These are phyloP conservation scores for Aegotheles bennettii DNA, from an alignment of 2,113 vertebrate species.

Conservation along the genomic window DNA sequence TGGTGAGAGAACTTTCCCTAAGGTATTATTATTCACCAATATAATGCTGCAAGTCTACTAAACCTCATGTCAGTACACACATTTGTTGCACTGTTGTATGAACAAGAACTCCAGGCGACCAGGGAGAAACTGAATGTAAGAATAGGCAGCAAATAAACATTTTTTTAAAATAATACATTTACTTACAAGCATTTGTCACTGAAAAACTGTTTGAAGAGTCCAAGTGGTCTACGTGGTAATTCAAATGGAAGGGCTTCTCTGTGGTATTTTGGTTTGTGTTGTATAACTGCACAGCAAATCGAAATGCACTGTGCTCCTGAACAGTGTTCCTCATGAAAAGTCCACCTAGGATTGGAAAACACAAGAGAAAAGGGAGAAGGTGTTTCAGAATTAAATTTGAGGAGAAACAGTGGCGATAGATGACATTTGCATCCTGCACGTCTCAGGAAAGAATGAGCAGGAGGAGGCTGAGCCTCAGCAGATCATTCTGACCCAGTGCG, in stretches of 20 bases:
- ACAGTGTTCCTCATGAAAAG: constrained; percentile 98
- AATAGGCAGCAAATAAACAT: neutral
- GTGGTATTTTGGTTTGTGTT: constrained; percentile 99
- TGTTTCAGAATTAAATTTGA: neutral
- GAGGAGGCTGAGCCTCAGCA: neutral
- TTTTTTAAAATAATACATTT: constrained; percentile 31
- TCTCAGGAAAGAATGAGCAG: neutral
- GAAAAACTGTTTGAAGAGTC: constrained; percentile 99
- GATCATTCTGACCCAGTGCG: neutral
- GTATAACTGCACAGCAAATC: constrained; percentile 98
- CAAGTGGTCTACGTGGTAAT: constrained; percentile 98
- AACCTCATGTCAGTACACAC: neutral
- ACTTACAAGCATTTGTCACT: constrained; percentile 99
- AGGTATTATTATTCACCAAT: neutral
- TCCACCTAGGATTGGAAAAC: constrained; percentile 81
- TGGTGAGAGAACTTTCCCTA: constrained; percentile 43
- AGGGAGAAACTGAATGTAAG: neutral
- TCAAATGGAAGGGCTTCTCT: constrained; percentile 97
- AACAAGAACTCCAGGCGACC: neutral
- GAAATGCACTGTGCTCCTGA: constrained; percentile 98
- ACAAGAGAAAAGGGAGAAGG: neutral
- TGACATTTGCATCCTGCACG: neutral
- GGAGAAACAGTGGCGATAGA: neutral
- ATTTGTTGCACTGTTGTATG: constrained; percentile 7
- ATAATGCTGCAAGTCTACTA: neutral